Conservation (phyloP, 2,888 invertebrate genomes). For the Caenorhabditis becei region DNA sequence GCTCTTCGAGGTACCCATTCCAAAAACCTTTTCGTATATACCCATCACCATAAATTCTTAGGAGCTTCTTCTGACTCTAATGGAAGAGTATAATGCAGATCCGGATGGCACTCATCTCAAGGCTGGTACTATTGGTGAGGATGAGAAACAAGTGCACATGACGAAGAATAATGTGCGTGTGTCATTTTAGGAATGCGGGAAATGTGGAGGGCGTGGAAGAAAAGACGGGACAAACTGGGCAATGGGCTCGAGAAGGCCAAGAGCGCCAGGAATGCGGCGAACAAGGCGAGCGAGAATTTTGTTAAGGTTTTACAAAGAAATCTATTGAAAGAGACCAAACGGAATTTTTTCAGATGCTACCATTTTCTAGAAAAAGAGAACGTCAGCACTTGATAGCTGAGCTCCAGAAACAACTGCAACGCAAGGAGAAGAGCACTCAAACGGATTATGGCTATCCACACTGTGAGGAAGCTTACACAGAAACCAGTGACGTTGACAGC, state of each 20-base stretch:
- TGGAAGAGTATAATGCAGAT: slow-evolving; percentile 79
- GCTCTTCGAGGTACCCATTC: slow-evolving; percentile 62
- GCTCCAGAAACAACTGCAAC: slow-evolving; percentile 65
- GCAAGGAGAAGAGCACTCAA: slow-evolving; percentile 70
- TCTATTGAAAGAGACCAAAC: background rate
- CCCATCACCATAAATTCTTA: slow-evolving; percentile 55
- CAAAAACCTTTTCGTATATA: background rate
- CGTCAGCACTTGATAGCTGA: slow-evolving; percentile 68
- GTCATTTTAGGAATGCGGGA: slow-evolving; percentile 72
- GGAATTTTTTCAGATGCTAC: slow-evolving; percentile 64
- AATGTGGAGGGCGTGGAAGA: slow-evolving; percentile 79
- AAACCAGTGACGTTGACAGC: slow-evolving; percentile 70
- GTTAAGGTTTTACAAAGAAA: background rate
- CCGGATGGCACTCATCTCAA: slow-evolving; percentile 71
- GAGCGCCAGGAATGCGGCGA: slow-evolving; percentile 62
- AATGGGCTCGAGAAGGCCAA: slow-evolving; percentile 53
- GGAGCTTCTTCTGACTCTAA: slow-evolving; percentile 79
- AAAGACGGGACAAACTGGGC: slow-evolving; percentile 66
- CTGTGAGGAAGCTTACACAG: slow-evolving; percentile 69
- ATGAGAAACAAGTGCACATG: slow-evolving; percentile 31
- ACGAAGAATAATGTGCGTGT: slow-evolving; percentile 37
- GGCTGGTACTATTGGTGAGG: slow-evolving; percentile 69
- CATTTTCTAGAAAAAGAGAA: slow-evolving; percentile 69
- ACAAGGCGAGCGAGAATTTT: slow-evolving; percentile 53
- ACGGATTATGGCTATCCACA: slow-evolving; percentile 63